These are phyloP conservation scores for Anoplolepis gracilipes DNA, from an alignment of 1,140 invertebrate genomes.

Conservation along the genomic window DNA sequence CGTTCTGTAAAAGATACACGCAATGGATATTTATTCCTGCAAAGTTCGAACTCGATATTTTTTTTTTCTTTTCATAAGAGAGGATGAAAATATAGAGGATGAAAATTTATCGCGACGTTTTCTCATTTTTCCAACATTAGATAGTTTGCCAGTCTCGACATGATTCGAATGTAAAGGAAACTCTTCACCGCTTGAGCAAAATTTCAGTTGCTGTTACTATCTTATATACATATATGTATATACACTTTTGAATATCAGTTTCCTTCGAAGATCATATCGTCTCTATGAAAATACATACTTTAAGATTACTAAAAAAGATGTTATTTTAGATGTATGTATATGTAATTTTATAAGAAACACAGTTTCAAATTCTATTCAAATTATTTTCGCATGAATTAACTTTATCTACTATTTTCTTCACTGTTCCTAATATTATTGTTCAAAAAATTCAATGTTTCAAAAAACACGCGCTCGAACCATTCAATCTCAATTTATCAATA, in stretches of 20 bases:
- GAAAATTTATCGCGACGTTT: slow-evolving; percentile 23
- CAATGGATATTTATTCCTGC: slow-evolving; percentile 1
- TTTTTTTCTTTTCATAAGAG: not conserved
- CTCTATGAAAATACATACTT: not conserved
- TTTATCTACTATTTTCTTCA: not conserved
- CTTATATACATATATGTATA: not conserved
- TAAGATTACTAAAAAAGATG: not conserved
- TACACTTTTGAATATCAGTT: slow-evolving; percentile 13
- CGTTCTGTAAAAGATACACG: slow-evolving; percentile 27
- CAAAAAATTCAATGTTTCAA: no score
- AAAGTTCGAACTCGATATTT: not conserved
- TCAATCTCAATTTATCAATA: no score
- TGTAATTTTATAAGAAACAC: not conserved
- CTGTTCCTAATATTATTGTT: not conserved
- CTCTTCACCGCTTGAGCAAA: not conserved
- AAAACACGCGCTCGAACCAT: no score
- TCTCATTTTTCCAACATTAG: slow-evolving; percentile 1
- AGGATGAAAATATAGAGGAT: slow-evolving; percentile 5
- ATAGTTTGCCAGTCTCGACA: not conserved
- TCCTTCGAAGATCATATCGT: not conserved
- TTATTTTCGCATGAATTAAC: slow-evolving; percentile 6
- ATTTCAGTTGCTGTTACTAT: not conserved
- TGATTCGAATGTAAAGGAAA: slow-evolving; percentile 27
- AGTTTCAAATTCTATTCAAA: not conserved
- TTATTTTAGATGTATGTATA: not conserved